Base-by-base conservation (phyloP, 1,140 invertebrate genomes). In the Eulimnadia texana region DNA sequence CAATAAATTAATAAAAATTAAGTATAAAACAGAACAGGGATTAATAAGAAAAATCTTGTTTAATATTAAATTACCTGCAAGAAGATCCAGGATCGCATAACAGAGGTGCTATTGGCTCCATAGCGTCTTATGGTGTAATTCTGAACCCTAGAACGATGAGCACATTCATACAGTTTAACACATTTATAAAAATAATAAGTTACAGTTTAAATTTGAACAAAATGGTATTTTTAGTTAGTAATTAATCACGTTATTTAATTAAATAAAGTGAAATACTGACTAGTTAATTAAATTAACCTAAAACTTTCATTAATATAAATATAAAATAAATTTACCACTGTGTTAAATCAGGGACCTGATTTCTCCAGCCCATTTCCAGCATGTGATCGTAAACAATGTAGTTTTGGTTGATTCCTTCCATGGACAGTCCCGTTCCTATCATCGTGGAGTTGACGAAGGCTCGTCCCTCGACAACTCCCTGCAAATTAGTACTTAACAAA, bases 381-480 rank as follows among this genome's bases (percentile, higher is more conserved):
- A 93, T 89, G 10, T 95, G 76, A 53, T 95, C 90, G 70, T 93
- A 96, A 19, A 80, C 72, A 0, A 88, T 84, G 68, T 95, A 92
- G 74, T 97, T 96, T 70, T 95, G 91, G 70, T 89, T 83, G 29
- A 96, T 96, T 6, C 93, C 93, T 73, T 96, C 93, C 0, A 88
- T 86, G 6, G 83, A 82, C 2, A 86, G 71, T 1, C 93, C 93
- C 9, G 82, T 85, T 10, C 93, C 93, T 55, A 95, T 78, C 83
- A 96, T 85, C 0, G 86, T 88, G 66, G 79, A 83, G 64, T 84
- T 84, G 16, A 70, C 63, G 66, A 79, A 78, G 6, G 73, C 72
- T 64, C 86, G 78, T 3, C 77, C 84, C 50, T 76, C 69, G 64
- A 84, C 80, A 11, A 88, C 80, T 56, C 81, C 1, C 55, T 57